Percentiles rank a stretch among this genome's conserved stretches.
phyloP scores from a whole-genome alignment of 2,888 invertebrate species.

The Stenodera caucasica region DNA sequence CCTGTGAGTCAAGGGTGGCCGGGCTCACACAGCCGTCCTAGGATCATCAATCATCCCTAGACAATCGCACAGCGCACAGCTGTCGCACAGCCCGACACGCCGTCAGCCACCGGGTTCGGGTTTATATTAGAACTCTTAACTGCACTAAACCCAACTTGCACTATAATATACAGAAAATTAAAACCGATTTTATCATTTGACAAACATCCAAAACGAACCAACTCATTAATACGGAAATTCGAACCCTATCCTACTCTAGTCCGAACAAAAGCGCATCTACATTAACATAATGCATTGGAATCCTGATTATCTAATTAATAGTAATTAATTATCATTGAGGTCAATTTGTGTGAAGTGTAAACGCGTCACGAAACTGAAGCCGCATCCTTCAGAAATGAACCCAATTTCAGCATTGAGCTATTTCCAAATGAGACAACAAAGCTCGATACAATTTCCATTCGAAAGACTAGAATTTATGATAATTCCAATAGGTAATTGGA shows the following conservation, averaged over 20 bases:
- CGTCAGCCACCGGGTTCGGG: slow-evolving; percentile 52
- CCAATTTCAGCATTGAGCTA: no score
- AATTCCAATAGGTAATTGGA: not conserved
- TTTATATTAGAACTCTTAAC: slow-evolving; percentile 51
- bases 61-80: slow-evolving; percentile 65
- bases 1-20: slow-evolving; percentile 53
- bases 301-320: no score
- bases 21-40: slow-evolving; percentile 56
- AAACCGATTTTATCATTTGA: slow-evolving; percentile 50
- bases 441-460: no score
- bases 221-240: no score
- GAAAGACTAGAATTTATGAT: not conserved
- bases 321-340: no score
- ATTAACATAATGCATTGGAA: no score
- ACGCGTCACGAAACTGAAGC: no score
- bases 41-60: slow-evolving; percentile 65
- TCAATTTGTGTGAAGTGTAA: no score
- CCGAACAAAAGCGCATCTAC: no score
- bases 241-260: no score
- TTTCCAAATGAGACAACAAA: no score
- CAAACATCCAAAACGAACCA: not conserved
- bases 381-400: no score
- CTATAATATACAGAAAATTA: slow-evolving; percentile 39
- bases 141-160: slow-evolving; percentile 47
- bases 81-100: slow-evolving; percentile 58